Conservation (phyloP, 2,113 vertebrate species). For the Ciconia boyciana region DNA sequence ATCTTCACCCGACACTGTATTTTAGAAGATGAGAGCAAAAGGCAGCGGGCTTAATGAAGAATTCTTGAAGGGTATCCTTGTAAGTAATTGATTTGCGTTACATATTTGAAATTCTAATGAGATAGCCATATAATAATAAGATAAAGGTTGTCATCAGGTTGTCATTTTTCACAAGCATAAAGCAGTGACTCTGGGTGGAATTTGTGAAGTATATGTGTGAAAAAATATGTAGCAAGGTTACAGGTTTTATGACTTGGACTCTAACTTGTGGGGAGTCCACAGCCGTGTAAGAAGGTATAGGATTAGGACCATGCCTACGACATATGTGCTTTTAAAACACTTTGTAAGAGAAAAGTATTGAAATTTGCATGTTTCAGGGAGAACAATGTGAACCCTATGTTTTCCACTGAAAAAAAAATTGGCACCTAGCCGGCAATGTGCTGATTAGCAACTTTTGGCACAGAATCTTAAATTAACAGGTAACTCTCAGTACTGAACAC, state of each 20-base stretch:
- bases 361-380: not conserved
- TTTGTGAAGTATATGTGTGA: not conserved
- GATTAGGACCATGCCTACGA: not conserved
- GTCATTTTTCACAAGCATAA: not conserved
- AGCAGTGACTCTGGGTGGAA: not conserved
- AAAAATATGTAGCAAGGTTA: not conserved
- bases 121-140: not conserved
- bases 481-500: not conserved
- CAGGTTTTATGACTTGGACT: not conserved
- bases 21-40: conserved; percentile 36
- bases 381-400: not conserved
- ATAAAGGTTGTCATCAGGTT: not conserved
- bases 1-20: not conserved
- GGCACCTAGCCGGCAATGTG: not conserved
- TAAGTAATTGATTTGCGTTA: conserved; percentile 49
- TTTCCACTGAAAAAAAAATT: not conserved
- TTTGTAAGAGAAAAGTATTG: not conserved
- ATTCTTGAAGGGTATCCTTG: conserved; percentile 31
- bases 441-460: not conserved
- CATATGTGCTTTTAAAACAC: not conserved
- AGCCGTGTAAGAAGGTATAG: not conserved
- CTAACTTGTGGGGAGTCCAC: not conserved
- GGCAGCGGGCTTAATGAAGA: conserved; percentile 21
- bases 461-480: not conserved
- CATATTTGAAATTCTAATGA: not conserved